Evolutionary conservation across 1,140 invertebrate species (phyloP), one percentile per base, ranked within the genome.

Genomic region (Bombus waltoni): DNA sequence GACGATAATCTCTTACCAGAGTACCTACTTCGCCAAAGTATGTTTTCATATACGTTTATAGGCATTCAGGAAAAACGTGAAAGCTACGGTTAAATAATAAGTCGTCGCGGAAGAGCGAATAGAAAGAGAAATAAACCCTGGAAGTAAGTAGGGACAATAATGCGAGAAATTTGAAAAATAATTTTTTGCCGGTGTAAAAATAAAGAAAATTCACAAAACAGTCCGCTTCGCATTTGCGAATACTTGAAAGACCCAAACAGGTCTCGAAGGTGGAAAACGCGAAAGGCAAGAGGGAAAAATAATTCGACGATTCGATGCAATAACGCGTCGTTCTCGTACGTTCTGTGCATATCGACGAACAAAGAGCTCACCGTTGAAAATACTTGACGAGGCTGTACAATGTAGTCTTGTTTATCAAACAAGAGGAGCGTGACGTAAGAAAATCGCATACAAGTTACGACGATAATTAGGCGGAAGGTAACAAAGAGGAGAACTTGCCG

Each of bases 391-490:
- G 35, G 22, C 22, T 13, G 22, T 4, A 32, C 65, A 40, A 47
- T 3, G 76, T 72, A 32, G 28, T 32, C 62, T 70, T 81, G 59
- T 75, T 81, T 74, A 57, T 68, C 71, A n/a, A 42, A 81, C 42
- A 42, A n/a, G n/a, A 44, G 40, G 42, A 66, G n/a, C 32, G 59
- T 44, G 71, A 74, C 44, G 84, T 18, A 65, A 38, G 76, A n/a
- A 85, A 85, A 80, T 85, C 71, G 71, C 71, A 47, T 73, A 80
- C 83, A 80, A 85, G 77, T 81, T 75, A 81, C 44, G 84, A 85
- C 78, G 84, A 85, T 85, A 85, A 85, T 85, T 85, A 85, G 84
- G 28, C 84, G 62, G 71, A 59, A 59, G 57, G 78, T 35, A 85
- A 81, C 84, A 74, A 85, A 81, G 78, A 68, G 38, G 57, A 15